These are phyloP conservation scores for Elysia crispata DNA, from an alignment of 2,888 invertebrate genomes.

Conservation along the genomic window DNA sequence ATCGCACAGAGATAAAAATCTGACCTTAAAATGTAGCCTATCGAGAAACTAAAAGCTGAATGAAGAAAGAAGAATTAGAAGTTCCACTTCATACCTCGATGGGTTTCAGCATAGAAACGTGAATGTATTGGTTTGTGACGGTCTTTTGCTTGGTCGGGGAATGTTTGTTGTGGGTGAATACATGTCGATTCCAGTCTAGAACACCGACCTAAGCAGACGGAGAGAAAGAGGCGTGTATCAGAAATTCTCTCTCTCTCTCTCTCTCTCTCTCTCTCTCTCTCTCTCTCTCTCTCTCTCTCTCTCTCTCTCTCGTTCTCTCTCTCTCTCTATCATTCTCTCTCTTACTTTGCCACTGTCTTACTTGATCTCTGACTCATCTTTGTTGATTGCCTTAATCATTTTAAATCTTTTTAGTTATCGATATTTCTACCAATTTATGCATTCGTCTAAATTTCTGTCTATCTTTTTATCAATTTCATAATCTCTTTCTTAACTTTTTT, in stretches of 20 bases:
- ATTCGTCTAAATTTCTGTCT: too few relatives aligned
- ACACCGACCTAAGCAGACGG: constrained; percentile 12
- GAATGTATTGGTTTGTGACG: constrained; percentile 28
- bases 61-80: too few relatives aligned
- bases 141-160: not conserved
- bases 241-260: not conserved
- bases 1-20: too few relatives aligned
- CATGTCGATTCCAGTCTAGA: not conserved
- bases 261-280: not conserved
- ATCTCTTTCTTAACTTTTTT: too few relatives aligned
- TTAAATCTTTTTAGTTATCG: too few relatives aligned
- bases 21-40: too few relatives aligned
- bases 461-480: too few relatives aligned
- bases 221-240: not conserved
- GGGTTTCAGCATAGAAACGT: constrained; percentile 14
- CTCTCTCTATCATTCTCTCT: not conserved
- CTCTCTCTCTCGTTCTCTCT: not conserved
- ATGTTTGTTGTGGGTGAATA: not conserved
- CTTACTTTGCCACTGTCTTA: too few relatives aligned
- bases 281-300: not conserved
- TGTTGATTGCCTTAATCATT: too few relatives aligned
- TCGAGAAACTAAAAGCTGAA: too few relatives aligned
- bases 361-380: too few relatives aligned
- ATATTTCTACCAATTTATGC: too few relatives aligned
- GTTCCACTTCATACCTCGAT: constrained; percentile 16